A percentile compares a stretch with the other conserved stretches of the same genome.
Evolutionary conservation across 1,140 invertebrate genomes (phyloP).

Genomic region (Zaprionus gabonicus): DNA sequence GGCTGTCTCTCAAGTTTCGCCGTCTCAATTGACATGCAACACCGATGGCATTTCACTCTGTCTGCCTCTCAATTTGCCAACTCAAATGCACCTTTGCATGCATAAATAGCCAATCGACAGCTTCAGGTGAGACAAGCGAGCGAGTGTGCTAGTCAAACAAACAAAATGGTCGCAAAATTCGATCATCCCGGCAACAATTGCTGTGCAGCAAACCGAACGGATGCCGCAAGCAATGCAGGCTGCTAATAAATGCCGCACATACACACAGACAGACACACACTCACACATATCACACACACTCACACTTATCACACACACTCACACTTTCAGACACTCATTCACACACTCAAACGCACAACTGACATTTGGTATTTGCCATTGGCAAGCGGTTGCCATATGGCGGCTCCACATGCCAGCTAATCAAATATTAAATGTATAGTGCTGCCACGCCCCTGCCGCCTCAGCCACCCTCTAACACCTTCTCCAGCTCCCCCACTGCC

Average conservation of each 20-base stretch:
- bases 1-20: background rate
- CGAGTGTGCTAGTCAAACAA: background rate
- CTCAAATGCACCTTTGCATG: background rate
- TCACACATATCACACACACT: no score
- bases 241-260: constrained; percentile 35
- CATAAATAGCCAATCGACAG: constrained; percentile 12
- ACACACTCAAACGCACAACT: background rate
- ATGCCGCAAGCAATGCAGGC: background rate
- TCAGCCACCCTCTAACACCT: background rate
- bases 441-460: background rate
- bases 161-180: constrained; percentile 6
- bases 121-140: background rate
- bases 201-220: background rate
- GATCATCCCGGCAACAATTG: background rate
- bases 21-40: background rate
- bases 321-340: constrained; percentile 4
- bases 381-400: constrained; percentile 60
- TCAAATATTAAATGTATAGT: constrained; percentile 45
- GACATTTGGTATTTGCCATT: constrained; percentile 54
- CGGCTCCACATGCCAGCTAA: constrained; percentile 41
- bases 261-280: constrained; percentile 5
- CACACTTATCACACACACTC: constrained; percentile 10
- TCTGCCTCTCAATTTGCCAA: background rate
- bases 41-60: background rate
- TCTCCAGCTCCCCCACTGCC: background rate